Conservation (phyloP, 2,797 vertebrate genomes). For the Chelon labrosus region DNA sequence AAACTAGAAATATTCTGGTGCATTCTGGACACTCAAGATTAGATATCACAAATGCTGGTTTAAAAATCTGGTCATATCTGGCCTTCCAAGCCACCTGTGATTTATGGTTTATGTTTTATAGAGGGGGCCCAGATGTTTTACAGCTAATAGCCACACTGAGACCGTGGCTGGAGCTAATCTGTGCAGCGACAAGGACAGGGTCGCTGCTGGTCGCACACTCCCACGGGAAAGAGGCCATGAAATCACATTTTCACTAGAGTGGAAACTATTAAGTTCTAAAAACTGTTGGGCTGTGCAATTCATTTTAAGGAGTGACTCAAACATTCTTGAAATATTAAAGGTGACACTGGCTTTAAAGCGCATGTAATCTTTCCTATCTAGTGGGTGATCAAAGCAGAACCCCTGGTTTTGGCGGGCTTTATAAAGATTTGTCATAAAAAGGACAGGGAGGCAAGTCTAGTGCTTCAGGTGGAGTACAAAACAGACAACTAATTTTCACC, state of each 20-base stretch:
- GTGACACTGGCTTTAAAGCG: background rate
- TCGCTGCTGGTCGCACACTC: constrained; percentile 34
- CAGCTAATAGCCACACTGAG: constrained; percentile 17
- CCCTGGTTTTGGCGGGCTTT: constrained; percentile 1
- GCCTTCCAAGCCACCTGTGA: background rate
- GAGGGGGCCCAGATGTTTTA: constrained; percentile 52
- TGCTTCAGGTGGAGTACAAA: background rate
- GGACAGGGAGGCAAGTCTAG: constrained; percentile 6
- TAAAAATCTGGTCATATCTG: constrained; percentile 10
- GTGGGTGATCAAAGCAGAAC: constrained; percentile 14
- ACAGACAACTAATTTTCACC: background rate
- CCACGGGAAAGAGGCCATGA: constrained; percentile 46
- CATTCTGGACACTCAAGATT: background rate
- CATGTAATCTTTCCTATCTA: constrained; percentile 14
- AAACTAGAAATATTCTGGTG: background rate
- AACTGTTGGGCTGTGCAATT: constrained; percentile 44
- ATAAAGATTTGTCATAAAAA: constrained; percentile 27
- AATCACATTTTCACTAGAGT: constrained; percentile 59
- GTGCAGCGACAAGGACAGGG: constrained; percentile 35
- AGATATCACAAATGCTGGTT: background rate
- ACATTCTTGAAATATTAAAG: constrained; percentile 52
- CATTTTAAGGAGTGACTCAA: constrained; percentile 33
- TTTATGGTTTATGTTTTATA: constrained; percentile 29
- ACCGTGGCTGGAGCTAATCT: constrained; percentile 50
- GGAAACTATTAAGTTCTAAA: constrained; percentile 51